These are phyloP conservation scores for Aphyosemion australe DNA, from an alignment of 2,113 vertebrate species.

Conservation along the genomic window DNA sequence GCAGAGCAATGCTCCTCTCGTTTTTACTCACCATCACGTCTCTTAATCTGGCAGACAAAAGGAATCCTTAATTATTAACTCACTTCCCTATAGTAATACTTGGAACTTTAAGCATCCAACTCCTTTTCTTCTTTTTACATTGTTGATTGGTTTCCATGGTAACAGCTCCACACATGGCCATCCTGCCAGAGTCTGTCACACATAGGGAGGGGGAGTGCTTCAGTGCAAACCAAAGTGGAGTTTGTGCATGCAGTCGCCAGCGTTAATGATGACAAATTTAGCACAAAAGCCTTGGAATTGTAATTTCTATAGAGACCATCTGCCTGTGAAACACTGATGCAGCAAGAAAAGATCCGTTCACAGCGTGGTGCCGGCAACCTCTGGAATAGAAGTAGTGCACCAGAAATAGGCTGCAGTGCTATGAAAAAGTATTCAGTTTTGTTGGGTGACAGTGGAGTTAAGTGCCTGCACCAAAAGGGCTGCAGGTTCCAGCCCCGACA, in stretches of 20 bases:
- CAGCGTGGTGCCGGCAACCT: background rate
- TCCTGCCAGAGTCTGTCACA: slow-evolving; percentile 29
- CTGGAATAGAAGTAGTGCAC: background rate
- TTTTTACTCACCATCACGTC: slow-evolving; percentile 14
- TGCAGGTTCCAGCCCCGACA: too few relatives aligned
- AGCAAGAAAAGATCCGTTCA: background rate
- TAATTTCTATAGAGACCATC: slow-evolving; percentile 14
- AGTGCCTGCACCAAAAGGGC: too few relatives aligned
- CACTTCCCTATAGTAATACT: slow-evolving; percentile 1
- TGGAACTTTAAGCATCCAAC: background rate
- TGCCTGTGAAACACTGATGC: slow-evolving; percentile 5
- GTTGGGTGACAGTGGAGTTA: too few relatives aligned
- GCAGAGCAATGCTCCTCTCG: too few relatives aligned
- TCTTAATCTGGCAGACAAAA: slow-evolving; percentile 13
- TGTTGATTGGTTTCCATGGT: slow-evolving; percentile 77
- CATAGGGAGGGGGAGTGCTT: slow-evolving; percentile 14
- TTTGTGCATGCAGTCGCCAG: background rate
- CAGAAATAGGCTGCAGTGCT: too few relatives aligned
- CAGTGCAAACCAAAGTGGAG: slow-evolving; percentile 11
- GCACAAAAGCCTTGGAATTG: slow-evolving; percentile 36
- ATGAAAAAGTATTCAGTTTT: slow-evolving; percentile 16
- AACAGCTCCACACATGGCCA: slow-evolving; percentile 33
- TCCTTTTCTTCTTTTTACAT: slow-evolving; percentile 19
- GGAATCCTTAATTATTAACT: slow-evolving; percentile 15
- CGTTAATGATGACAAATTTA: slow-evolving; percentile 53